Evolutionary conservation across 2,113 vertebrate genomes (phyloP).

Genomic region (Xiphophorus couchianus): DNA sequence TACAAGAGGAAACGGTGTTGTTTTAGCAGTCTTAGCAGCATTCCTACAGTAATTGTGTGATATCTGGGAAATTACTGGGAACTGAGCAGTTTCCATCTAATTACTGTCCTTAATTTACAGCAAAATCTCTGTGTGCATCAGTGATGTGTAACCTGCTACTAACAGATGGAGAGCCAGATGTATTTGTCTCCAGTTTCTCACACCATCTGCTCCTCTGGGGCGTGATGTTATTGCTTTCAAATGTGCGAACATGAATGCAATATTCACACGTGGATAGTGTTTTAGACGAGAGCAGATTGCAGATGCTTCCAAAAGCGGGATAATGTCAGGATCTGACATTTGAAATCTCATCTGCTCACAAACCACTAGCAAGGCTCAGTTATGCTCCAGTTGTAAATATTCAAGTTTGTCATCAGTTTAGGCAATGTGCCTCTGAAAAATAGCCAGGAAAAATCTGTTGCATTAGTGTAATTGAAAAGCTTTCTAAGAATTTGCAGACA

Average conservation of each 20-base stretch:
- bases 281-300: constrained; percentile 1
- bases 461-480: not conserved
- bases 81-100: not conserved
- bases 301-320: constrained; percentile 7
- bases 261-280: not conserved
- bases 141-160: constrained; percentile 4
- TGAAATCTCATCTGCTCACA: constrained; percentile 27
- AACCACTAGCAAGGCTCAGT: not conserved
- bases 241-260: not conserved
- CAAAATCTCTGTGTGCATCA: constrained; percentile 2
- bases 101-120: constrained; percentile 3
- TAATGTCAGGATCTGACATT: constrained; percentile 47
- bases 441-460: not conserved
- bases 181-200: constrained; percentile 15
- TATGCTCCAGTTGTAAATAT: not conserved
- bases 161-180: constrained; percentile 11
- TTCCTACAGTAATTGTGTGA: not conserved
- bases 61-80: not conserved
- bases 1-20: not conserved
- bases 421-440: not conserved
- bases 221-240: constrained; percentile 10
- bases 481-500: not conserved
- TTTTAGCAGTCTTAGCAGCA: not conserved
- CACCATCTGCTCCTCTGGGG: constrained; percentile 5
- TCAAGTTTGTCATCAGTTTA: not conserved